phyloP scores from a whole-genome alignment of 2,888 invertebrate species.

The Liodrosophila aerea region DNA sequence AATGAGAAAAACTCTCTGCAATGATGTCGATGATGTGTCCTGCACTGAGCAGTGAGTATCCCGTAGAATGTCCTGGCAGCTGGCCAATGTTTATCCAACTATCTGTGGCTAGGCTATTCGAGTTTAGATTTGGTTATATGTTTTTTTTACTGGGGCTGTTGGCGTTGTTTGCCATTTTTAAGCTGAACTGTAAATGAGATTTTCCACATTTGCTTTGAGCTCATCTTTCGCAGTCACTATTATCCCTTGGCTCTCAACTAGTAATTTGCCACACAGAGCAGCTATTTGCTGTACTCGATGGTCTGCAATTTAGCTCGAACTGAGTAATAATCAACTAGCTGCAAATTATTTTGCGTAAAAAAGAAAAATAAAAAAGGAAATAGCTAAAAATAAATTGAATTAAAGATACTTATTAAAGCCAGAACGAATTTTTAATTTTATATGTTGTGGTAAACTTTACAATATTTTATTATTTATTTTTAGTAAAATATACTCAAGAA shows the following conservation, averaged over 20 bases:
- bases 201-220: constrained; percentile 50
- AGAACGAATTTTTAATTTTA: not conserved
- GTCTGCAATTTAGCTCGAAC: not conserved
- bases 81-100: constrained; percentile 60
- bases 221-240: constrained; percentile 38
- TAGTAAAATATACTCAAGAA: too few species aligned
- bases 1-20: not conserved
- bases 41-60: constrained; percentile 24
- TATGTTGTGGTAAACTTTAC: too few species aligned
- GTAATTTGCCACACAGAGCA: constrained; percentile 44
- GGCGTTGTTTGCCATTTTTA: constrained; percentile 48
- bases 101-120: constrained; percentile 47
- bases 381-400: constrained; percentile 15
- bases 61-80: constrained; percentile 23
- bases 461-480: too few species aligned
- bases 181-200: constrained; percentile 63
- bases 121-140: constrained; percentile 9
- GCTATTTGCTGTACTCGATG: not conserved
- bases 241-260: constrained; percentile 51
- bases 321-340: constrained; percentile 40
- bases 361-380: too few species aligned
- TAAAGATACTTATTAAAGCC: not conserved
- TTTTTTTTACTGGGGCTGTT: constrained; percentile 2
- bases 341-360: constrained; percentile 5
- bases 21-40: constrained; percentile 36